A percentile compares a stretch with the other conserved stretches of the same genome.
Evolutionary conservation across 2,797 vertebrate genomes (phyloP).

Genomic region (Discoglossus pictus): DNA sequence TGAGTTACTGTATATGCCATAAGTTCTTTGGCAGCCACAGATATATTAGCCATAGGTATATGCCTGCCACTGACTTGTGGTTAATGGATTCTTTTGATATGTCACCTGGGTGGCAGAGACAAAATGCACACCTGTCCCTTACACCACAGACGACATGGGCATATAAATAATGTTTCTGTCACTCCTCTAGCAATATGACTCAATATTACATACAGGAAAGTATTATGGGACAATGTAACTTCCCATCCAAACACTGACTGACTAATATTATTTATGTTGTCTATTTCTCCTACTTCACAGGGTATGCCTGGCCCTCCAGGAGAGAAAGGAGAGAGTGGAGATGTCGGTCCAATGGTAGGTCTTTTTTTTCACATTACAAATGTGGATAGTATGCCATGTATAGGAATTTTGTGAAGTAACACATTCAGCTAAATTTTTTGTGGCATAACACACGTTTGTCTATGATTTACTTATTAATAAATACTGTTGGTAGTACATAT

Average conservation of each 20-base stretch:
- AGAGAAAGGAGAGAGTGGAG: conserved; percentile 85
- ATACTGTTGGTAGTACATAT: no score
- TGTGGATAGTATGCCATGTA: no score
- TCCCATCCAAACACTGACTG: background rate
- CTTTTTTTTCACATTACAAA: no score
- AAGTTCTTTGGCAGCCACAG: background rate
- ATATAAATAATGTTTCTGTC: background rate
- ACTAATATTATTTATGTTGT: background rate
- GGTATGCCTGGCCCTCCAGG: conserved; percentile 84
- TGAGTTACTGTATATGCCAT: no score
- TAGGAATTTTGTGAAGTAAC: no score
- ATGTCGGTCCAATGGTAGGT: conserved; percentile 82
- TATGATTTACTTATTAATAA: no score
- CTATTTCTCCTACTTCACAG: conserved; percentile 66
- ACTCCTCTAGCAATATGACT: background rate
- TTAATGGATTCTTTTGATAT: no score
- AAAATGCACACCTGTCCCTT: background rate
- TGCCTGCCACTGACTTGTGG: background rate
- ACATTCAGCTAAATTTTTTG: no score
- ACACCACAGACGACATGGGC: background rate
- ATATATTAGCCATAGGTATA: background rate
- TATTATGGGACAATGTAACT: background rate
- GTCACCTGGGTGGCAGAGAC: background rate
- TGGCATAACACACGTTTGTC: no score
- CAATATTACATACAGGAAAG: rapidly evolving